Base-by-base conservation (phyloP, 2,113 vertebrate species). In the Prionailurus viverrinus region DNA sequence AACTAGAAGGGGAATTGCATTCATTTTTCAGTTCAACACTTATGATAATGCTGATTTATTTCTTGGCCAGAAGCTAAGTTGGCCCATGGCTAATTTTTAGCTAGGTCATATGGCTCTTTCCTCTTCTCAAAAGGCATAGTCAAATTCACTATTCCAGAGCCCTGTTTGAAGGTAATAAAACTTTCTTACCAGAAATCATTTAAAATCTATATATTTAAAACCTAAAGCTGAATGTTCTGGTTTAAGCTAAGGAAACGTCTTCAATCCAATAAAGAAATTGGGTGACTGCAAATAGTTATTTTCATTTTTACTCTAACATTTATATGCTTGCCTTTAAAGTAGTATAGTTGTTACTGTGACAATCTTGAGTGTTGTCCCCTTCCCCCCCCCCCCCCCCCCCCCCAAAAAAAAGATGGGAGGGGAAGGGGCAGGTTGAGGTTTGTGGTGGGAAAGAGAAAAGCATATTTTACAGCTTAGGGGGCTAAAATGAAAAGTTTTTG, bases 41-140 rank as follows among this genome's bases (percentile, higher is more conserved):
- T 69, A 5, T 31, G 39, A n/a, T 95, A 89, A 53, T 84, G 53
- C 48, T 76, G 48, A 93, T 95, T 88, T 88, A 71, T 91, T 97
- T 89, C 55, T 83, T 81, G 76, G 18, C 23, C 92, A 80, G n/a
- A 89, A 84, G 78, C 1, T 94, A 36, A 80, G 58, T 29, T 92
- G 69, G 55, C 39, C 48, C 58, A n/a, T 88, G 65, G n/a, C 33
- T 94, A 74, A 29, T 73, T 79, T 97, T 83, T 79, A 92, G 36
- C 33, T 89, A 78, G 31, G 55, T 93, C 33, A 8, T 73, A 25
- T 55, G 71, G 81, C 36, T 11, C 12, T 53, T 87, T 87, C 53
- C 51, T 71, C 7, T 29, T n/a, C 15, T 91, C 15, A 78, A 25
- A 80, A 73, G 9, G 53, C 65, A 53, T 68, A 23, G 51, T 95